These are phyloP conservation scores for Tipula unca DNA, from an alignment of 2,888 invertebrate genomes.

Conservation along the genomic window DNA sequence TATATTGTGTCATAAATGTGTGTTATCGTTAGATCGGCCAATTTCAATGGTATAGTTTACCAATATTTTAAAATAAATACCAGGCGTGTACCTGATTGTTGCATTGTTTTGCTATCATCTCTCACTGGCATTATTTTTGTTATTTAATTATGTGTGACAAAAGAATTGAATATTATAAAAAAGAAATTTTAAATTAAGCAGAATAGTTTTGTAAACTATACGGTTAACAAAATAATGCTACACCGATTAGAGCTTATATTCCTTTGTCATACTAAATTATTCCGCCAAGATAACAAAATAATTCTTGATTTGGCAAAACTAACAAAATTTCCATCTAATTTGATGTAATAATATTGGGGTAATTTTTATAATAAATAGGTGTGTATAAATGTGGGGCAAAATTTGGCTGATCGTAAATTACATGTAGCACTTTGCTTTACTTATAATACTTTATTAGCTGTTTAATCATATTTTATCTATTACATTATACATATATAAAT, in stretches of 20 bases:
- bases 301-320: neutral
- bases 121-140: neutral
- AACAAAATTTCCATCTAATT: neutral
- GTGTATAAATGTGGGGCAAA: neutral
- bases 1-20: neutral
- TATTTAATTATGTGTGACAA: neutral
- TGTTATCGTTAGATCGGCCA: neutral
- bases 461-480: neutral
- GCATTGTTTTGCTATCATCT: neutral
- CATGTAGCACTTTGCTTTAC: neutral
- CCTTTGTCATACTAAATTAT: neutral
- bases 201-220: neutral
- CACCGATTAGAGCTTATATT: neutral
- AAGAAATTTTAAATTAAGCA: neutral
- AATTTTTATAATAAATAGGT: neutral
- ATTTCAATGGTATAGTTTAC: no score
- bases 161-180: neutral
- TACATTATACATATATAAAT: neutral
- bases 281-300: neutral
- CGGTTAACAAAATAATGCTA: neutral
- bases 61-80: no score
- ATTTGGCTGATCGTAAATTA: neutral
- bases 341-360: neutral
- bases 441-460: neutral
- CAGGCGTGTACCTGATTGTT: neutral